phyloP scores from a whole-genome alignment of 2,888 invertebrate species.

The Siphlonurus alternatus region DNA sequence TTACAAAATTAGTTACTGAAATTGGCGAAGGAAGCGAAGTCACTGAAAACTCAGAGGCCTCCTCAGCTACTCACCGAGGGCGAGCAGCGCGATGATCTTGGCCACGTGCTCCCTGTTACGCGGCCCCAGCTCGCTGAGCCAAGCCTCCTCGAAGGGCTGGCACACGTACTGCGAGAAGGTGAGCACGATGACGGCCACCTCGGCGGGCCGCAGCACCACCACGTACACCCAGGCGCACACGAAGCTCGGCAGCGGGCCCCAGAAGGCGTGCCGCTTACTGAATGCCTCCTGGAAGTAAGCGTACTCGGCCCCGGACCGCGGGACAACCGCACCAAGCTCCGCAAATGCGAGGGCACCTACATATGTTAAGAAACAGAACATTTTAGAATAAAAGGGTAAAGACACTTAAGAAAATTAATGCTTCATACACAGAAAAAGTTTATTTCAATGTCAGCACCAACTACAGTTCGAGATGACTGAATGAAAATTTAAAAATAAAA shows the following conservation, averaged over 20 bases:
- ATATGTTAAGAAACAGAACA: too few relatives aligned
- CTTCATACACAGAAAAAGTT: too few relatives aligned
- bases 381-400: not conserved
- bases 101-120: constrained; percentile 32
- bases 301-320: constrained; percentile 66
- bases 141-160: constrained; percentile 34
- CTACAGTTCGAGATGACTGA: too few relatives aligned
- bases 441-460: too few relatives aligned
- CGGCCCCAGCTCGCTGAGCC: constrained; percentile 22
- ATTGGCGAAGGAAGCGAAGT: too few relatives aligned
- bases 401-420: too few relatives aligned
- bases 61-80: constrained; percentile 45
- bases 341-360: constrained; percentile 65
- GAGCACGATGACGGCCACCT: constrained; percentile 57
- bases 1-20: too few relatives aligned
- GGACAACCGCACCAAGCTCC: constrained; percentile 62
- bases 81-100: constrained; percentile 43
- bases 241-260: constrained; percentile 57
- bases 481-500: too few relatives aligned
- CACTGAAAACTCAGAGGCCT: too few relatives aligned
- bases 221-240: constrained; percentile 63
- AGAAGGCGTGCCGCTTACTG: constrained; percentile 44
- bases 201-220: constrained; percentile 54
- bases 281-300: constrained; percentile 61
- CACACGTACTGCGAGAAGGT: constrained; percentile 61